Percentiles rank a stretch among this genome's conserved stretches.
Conservation (phyloP, 2,888 invertebrate genomes). For the Melolontha melolontha region DNA sequence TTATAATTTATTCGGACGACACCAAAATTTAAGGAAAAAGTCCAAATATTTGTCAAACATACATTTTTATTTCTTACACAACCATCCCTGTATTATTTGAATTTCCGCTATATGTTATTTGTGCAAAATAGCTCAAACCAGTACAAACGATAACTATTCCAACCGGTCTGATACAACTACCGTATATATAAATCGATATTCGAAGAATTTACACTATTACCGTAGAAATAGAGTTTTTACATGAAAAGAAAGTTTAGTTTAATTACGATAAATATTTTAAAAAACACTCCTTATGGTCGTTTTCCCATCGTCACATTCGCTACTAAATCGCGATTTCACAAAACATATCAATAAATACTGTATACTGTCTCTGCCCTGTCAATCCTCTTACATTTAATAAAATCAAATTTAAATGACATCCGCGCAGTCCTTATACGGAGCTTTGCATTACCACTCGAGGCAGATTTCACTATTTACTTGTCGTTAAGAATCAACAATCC, state of each 20-base stretch:
- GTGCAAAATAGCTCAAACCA: slow-evolving; percentile 12
- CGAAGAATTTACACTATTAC: slow-evolving; percentile 32
- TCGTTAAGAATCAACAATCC: slow-evolving; percentile 15
- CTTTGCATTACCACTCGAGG: not conserved
- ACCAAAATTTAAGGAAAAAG: too few relatives aligned
- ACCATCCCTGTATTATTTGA: slow-evolving; percentile 23
- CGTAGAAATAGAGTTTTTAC: slow-evolving; percentile 21
- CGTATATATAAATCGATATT: slow-evolving; percentile 32
- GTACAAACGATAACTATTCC: slow-evolving; percentile 20
- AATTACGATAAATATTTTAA: slow-evolving; percentile 21
- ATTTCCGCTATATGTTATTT: slow-evolving; percentile 9
- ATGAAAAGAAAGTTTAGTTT: slow-evolving; percentile 33
- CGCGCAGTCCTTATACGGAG: not conserved
- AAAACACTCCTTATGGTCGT: slow-evolving; percentile 2
- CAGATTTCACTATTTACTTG: slow-evolving; percentile 12
- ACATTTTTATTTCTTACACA: not conserved
- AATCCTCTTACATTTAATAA: not conserved
- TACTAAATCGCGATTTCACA: slow-evolving; percentile 24
- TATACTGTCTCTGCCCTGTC: not conserved
- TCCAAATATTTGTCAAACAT: too few relatives aligned
- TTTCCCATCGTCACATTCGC: slow-evolving; percentile 3
- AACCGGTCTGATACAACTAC: slow-evolving; percentile 31
- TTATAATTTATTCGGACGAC: too few relatives aligned
- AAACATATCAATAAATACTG: slow-evolving; percentile 32
- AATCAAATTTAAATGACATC: slow-evolving; percentile 29